Base-by-base conservation (phyloP, 2,888 invertebrate species). In the Chaetogeoica ovagalla region DNA sequence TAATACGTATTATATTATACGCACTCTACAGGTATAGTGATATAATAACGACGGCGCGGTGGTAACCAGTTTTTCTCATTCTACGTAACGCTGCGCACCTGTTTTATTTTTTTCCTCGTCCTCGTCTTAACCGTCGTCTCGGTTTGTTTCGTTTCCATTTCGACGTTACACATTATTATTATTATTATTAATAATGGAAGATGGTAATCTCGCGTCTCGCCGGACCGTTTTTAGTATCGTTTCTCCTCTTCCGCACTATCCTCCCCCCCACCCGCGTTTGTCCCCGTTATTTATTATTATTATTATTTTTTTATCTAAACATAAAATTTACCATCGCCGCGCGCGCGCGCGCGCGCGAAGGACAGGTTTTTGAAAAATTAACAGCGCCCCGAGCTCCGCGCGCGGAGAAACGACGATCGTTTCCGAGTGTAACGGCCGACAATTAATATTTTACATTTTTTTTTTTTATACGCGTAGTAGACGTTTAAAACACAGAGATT, bases 51-150 rank as follows among this genome's bases (percentile, higher is more conserved):
- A 79, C 63, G 57, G 52, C n/a, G 62, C 63, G 57, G 39, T 15
- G 62, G 63, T 65, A 71, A 79, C 79, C 79, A 79, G 79, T 79
- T 74, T 74, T 43, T 43, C 70, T 79, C n/a, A n/a, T 79, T 79
- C 70, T 62, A 71, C 70, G 62, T 70, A 62, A 69, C 77, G 62
- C 2, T 19, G 17, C 70, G 77, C 79, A 71, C 79, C 79, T 71
- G 79, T 79, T 79, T 79, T 77, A 23, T 55, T n/a, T 19, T 62
- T 62, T 19, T 73, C 48, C 37, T 57, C 5, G 21, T 60, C 43
- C 37, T 52, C 17, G 37, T 39, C n/a, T 63, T 9, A 19, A 2
- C 23, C 57, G 52, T 73, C 23, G 74, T 57, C 66, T 30, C 30
- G 75, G 68, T 68, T 76, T 76, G 68, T 76, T 75, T 66, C 65